Evolutionary conservation across 2,113 vertebrate genomes (phyloP).

Genomic region (Oceanodroma tethys): DNA sequence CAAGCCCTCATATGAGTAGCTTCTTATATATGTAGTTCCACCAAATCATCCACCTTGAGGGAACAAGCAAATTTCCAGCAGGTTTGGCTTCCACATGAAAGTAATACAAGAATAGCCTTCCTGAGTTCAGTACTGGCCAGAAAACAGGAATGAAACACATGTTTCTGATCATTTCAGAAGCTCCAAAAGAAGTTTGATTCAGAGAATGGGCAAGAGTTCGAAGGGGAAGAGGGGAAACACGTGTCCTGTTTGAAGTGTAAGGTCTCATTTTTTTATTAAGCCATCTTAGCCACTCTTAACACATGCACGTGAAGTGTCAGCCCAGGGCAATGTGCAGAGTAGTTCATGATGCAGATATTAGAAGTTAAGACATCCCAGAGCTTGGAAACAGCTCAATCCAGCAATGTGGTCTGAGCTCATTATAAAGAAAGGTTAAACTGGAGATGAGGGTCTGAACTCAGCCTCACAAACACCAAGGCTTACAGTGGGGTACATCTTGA

Average conservation of each 20-base stretch:
- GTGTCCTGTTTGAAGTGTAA: conserved; percentile 11
- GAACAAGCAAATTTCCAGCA: conserved; percentile 23
- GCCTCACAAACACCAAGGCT: not conserved
- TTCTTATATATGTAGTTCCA: not conserved
- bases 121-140: not conserved
- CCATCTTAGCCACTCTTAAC: not conserved
- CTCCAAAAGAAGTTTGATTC: conserved; percentile 14
- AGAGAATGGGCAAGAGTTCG: not conserved
- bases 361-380: not conserved
- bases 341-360: not conserved
- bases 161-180: conserved; percentile 50
- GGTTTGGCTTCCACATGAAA: conserved; percentile 18
- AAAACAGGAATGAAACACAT: not conserved
- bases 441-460: not conserved
- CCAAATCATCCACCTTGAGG: not conserved
- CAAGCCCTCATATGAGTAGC: not conserved
- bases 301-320: not conserved
- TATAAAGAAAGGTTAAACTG: not conserved
- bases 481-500: not conserved
- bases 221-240: not conserved
- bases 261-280: conserved; percentile 23
- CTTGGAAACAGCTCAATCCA: conserved; percentile 14
- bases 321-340: not conserved
- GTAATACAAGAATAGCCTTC: not conserved
- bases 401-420: not conserved